Percentiles rank a stretch among this genome's conserved stretches.
Evolutionary conservation across 2,113 vertebrate genomes (phyloP).

Genomic region (Prietella phreatophila): DNA sequence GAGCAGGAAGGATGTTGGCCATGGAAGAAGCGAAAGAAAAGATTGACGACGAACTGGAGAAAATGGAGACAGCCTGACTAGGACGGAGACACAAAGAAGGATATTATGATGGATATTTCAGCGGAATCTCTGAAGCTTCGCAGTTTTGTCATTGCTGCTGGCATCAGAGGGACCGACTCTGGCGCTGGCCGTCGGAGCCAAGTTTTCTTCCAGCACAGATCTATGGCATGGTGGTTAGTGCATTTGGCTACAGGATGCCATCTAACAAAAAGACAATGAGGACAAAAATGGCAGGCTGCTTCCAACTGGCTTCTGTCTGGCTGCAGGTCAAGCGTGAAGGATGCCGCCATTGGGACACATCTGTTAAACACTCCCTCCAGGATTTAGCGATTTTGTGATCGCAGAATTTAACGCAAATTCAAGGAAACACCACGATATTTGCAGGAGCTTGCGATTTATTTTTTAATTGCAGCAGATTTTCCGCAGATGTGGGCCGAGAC

Average conservation of each 20-base stretch:
- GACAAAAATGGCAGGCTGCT: slow-evolving; percentile 18
- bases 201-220: slow-evolving; percentile 8
- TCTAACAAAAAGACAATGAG: slow-evolving; percentile 29
- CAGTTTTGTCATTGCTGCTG: slow-evolving; percentile 3
- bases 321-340: slow-evolving; percentile 16
- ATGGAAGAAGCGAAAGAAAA: background rate
- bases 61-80: slow-evolving; percentile 20
- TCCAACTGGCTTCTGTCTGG: slow-evolving; percentile 21
- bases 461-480: too few species aligned
- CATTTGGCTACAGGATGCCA: slow-evolving; percentile 20
- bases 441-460: too few species aligned
- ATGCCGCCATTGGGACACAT: slow-evolving; percentile 14
- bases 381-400: too few species aligned
- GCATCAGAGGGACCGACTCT: slow-evolving; percentile 8
- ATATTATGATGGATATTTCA: slow-evolving; percentile 43
- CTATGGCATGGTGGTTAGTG: slow-evolving; percentile 2
- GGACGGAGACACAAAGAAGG: slow-evolving; percentile 47
- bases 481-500: too few species aligned
- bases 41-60: slow-evolving; percentile 37
- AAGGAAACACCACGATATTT: too few species aligned
- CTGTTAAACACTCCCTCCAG: background rate
- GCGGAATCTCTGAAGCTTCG: slow-evolving; percentile 30
- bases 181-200: slow-evolving; percentile 4
- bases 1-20: slow-evolving; percentile 22
- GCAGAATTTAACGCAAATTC: too few species aligned